phyloP scores from a whole-genome alignment of 2,888 invertebrate species.

The Acronicta psi region DNA sequence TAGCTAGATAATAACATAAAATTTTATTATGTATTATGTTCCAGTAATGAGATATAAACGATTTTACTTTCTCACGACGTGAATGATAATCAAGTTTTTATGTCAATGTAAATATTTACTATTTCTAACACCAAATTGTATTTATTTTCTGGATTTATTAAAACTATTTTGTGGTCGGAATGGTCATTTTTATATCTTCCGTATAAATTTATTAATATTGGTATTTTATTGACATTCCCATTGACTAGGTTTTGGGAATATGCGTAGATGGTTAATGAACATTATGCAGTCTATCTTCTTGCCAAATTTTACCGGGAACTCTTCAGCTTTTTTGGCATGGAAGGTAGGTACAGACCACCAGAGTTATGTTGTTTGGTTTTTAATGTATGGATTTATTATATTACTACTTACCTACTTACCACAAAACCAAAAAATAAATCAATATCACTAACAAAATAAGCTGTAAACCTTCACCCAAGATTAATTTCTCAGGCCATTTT shows the following conservation, averaged over 20 bases:
- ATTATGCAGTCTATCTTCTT: no score
- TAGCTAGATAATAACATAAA: slow-evolving; percentile 48
- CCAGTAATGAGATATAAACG: slow-evolving; percentile 35
- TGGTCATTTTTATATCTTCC: slow-evolving; percentile 17
- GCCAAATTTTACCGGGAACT: no score
- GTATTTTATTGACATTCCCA: no score
- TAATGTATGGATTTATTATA: background rate
- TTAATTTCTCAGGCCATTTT: slow-evolving; percentile 57
- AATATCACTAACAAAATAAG: slow-evolving; percentile 37
- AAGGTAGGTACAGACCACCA: no score
- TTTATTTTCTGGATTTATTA: slow-evolving; percentile 15
- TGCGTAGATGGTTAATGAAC: no score
- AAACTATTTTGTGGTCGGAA: slow-evolving; percentile 22
- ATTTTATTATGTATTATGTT: slow-evolving; percentile 49
- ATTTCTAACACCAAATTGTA: slow-evolving; percentile 18
- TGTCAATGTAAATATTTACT: slow-evolving; percentile 42
- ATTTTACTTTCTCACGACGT: slow-evolving; percentile 45
- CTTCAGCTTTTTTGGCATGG: no score
- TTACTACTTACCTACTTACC: background rate
- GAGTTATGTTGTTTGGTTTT: no score
- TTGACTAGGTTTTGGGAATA: no score
- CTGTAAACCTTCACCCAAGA: slow-evolving; percentile 41
- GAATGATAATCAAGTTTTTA: slow-evolving; percentile 35
- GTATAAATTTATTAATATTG: no score
- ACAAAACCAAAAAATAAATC: slow-evolving; percentile 16